These are phyloP conservation scores for Prosopocoilus inquinatus DNA, from an alignment of 2,888 invertebrate genomes.

Conservation along the genomic window DNA sequence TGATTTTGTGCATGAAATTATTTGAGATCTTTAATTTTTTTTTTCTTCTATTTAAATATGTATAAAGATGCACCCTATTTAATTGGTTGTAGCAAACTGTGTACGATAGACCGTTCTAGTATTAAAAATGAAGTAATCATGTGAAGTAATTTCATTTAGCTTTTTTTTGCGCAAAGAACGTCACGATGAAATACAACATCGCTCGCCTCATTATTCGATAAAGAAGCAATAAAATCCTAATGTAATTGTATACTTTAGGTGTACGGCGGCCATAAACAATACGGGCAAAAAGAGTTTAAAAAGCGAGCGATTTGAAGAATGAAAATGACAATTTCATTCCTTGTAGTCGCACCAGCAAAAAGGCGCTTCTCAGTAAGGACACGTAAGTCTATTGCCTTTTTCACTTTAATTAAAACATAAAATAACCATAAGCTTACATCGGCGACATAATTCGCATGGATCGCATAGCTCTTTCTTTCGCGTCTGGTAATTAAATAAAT, in stretches of 20 bases:
- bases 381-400: constrained; percentile 42
- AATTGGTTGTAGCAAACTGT: too few relatives aligned
- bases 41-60: too few relatives aligned
- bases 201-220: neutral
- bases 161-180: too few relatives aligned
- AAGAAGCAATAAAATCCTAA: constrained; percentile 12
- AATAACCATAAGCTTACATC: constrained; percentile 41
- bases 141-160: too few relatives aligned
- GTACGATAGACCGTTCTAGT: too few relatives aligned
- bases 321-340: constrained; percentile 48
- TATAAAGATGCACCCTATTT: too few relatives aligned
- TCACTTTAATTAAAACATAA: constrained; percentile 49
- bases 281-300: constrained; percentile 7
- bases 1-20: too few relatives aligned
- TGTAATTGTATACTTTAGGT: constrained; percentile 6
- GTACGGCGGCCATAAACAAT: constrained; percentile 6
- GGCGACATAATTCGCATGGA: constrained; percentile 29
- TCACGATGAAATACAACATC: too few relatives aligned
- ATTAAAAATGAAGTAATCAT: too few relatives aligned
- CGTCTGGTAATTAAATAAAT: constrained; percentile 8
- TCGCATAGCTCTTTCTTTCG: constrained; percentile 20
- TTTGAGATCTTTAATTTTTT: too few relatives aligned
- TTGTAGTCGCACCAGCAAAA: constrained; percentile 31
- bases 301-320: constrained; percentile 36
- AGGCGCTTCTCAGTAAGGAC: constrained; percentile 26